A percentile compares a stretch with the other conserved stretches of the same genome.
Conservation (phyloP, 2,888 invertebrate genomes). For the Himalopsyche tibetana region DNA sequence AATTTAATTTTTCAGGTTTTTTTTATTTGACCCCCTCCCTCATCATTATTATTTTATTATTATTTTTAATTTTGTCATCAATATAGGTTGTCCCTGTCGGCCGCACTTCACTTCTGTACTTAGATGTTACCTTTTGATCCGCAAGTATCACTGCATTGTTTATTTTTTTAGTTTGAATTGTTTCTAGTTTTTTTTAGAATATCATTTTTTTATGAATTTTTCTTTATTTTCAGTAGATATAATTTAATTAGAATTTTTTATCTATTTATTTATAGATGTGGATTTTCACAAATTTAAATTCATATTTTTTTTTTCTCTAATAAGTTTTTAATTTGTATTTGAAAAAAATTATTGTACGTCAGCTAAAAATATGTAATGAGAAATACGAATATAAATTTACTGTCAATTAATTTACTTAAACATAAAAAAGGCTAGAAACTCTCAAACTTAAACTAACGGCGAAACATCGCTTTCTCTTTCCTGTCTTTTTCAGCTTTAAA, state of each 20-base stretch:
- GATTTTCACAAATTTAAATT: too few species aligned
- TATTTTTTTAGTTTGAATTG: conserved; percentile 68
- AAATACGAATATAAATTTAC: too few species aligned
- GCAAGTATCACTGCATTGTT: conserved; percentile 63
- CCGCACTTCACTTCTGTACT: conserved; percentile 50
- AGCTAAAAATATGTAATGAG: too few species aligned
- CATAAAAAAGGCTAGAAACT: conserved; percentile 62
- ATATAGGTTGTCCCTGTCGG: conserved; percentile 58
- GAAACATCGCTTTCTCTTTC: conserved; percentile 75
- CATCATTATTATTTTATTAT: conserved; percentile 67
- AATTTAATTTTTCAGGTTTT: conserved; percentile 62
- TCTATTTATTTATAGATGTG: too few species aligned
- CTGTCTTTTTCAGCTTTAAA: conserved; percentile 77
- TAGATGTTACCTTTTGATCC: conserved; percentile 11
- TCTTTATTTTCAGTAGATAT: too few species aligned
- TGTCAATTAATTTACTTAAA: too few species aligned
- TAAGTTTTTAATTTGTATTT: too few species aligned
- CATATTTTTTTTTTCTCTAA: too few species aligned
- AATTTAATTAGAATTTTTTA: too few species aligned
- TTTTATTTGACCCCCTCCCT: conserved; percentile 59
- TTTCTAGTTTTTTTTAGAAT: conserved; percentile 68
- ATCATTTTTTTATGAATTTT: too few species aligned
- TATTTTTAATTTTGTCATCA: conserved; percentile 63
- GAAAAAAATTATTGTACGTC: too few species aligned
- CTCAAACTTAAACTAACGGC: conserved; percentile 70